A percentile compares a stretch with the other conserved stretches of the same genome.
Conservation (phyloP, 2,797 vertebrate species). For the Dromococcyx pavoninus region DNA sequence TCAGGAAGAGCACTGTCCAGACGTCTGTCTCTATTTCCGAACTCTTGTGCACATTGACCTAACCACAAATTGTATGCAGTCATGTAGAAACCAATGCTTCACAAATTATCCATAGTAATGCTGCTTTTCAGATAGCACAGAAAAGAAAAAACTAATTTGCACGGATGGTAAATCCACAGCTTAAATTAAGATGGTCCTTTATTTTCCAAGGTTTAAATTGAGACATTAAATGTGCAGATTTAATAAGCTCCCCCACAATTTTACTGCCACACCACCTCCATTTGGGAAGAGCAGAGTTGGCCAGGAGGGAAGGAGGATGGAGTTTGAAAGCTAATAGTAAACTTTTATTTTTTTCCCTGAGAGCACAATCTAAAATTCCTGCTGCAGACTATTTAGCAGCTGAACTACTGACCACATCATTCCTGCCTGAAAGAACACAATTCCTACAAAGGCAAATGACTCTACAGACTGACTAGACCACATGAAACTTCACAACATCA, state of each 20-base stretch:
- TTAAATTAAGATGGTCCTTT: conserved; percentile 39
- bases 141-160: not conserved
- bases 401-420: not conserved
- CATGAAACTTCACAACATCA: not conserved
- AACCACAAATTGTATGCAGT: not conserved
- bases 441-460: not conserved
- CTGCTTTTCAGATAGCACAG: not conserved
- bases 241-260: conserved; percentile 34
- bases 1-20: not conserved
- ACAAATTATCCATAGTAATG: not conserved
- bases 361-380: not conserved
- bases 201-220: conserved; percentile 56
- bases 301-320: not conserved
- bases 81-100: not conserved
- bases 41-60: not conserved
- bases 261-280: not conserved
- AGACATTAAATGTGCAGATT: conserved; percentile 44
- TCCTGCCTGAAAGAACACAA: not conserved
- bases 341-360: not conserved
- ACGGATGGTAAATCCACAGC: conserved; percentile 45
- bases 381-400: not conserved
- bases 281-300: not conserved
- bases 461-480: not conserved
- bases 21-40: not conserved
- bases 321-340: not conserved